Base-by-base conservation (phyloP, 2,888 invertebrate species). In the Seladonia tumulorum region DNA sequence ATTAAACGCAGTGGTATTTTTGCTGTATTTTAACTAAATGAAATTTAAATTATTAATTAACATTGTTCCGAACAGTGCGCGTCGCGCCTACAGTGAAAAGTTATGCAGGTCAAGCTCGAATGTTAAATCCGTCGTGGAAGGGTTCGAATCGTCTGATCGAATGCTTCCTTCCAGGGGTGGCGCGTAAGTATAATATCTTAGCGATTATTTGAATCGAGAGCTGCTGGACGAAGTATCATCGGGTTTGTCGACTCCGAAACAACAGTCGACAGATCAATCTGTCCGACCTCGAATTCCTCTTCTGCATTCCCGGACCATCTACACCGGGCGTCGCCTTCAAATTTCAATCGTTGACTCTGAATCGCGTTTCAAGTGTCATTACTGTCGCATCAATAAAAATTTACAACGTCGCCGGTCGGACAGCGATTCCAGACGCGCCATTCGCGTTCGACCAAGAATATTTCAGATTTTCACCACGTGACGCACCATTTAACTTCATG, bases 341-440 rank as follows among this genome's bases (percentile, higher is more conserved):
- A 77, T 85, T 82, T 83, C 72, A 68, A 39, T 45, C n/a, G 79
- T 25, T 49, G 60, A 10, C 49, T 71, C 75, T 77, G 76, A 85
- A 90, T 85, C 81, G 83, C 60, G 29, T 89, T 88, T 90, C 83
- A 90, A 90, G 80, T 85, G 80, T 90, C 84, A 76, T 80, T 89
- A 85, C 78, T 78, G 63, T 81, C 74, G 78, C 78, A 47, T 79
- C 79, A 80, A 90, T 86, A 68, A 76, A 71, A 78, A 68, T 71
- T 76, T 49, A 35, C 63, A 73, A 76, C 81, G 80, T 81, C 66
- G 85, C 73, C 76, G 18, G 49, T 71, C 76, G 70, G 45, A 78
- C 57, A 45, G 66, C 39, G 42, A 35, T 72, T 71, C 14, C 68
- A 63, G n/a, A 53, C 75, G 39, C 25, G 12, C 39, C n/a, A 42